Evolutionary conservation across 2,888 invertebrate genomes (phyloP).

Genomic region (Dichetophora obliterata): DNA sequence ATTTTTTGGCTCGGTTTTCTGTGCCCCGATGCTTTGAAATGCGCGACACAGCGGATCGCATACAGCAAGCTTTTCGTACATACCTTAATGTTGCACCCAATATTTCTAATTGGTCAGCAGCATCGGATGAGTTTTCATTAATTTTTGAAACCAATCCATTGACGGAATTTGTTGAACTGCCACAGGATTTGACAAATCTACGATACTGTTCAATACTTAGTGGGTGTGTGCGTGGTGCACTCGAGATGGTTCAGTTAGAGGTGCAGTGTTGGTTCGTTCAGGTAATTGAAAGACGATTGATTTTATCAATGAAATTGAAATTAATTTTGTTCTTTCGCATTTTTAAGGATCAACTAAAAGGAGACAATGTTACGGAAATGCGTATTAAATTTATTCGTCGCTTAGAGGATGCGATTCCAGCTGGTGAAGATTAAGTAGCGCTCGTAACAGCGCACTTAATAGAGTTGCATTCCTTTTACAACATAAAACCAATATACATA

Average conservation of each 20-base stretch:
- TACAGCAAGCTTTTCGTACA: constrained; percentile 83
- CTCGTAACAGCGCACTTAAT: not conserved
- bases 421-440: constrained; percentile 90
- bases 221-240: constrained; percentile 91
- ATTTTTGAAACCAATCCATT: constrained; percentile 95
- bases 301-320: too few relatives aligned
- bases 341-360: constrained; percentile 90
- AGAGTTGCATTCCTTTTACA: not conserved
- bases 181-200: constrained; percentile 83
- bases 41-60: constrained; percentile 96
- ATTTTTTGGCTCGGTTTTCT: constrained; percentile 92
- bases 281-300: constrained; percentile 63
- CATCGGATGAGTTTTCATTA: constrained; percentile 96
- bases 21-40: constrained; percentile 94
- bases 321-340: too few relatives aligned
- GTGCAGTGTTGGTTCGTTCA: constrained; percentile 93
- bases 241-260: constrained; percentile 99
- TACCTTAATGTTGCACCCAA: constrained; percentile 94
- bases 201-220: constrained; percentile 94
- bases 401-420: constrained; percentile 97
- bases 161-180: constrained; percentile 97
- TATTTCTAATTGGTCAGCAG: constrained; percentile 93
- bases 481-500: not conserved
- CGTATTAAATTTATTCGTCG: constrained; percentile 94
- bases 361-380: constrained; percentile 93